Evolutionary conservation across 2,113 vertebrate species (phyloP), one percentile per base, ranked within the genome.

Genomic region (Ceuthmochares aereus): DNA sequence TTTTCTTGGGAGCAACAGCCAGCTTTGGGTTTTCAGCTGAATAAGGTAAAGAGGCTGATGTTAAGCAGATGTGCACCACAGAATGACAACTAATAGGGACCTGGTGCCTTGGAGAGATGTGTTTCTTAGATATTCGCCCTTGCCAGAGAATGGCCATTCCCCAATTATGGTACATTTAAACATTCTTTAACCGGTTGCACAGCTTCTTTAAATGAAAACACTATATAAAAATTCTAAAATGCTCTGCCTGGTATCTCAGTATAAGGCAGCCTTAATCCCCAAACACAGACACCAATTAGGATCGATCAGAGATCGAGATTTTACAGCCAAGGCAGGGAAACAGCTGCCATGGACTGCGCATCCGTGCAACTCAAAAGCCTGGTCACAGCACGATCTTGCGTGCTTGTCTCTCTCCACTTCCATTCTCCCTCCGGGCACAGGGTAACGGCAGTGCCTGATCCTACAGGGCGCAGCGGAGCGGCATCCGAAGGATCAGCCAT

Each of bases 41-140:
- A 62, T 54, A 89, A 90, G 69, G 90, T 69, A 68, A 55, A 90
- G 79, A 78, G 52, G 26, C 81, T 83, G 78, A 93, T 83, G 42
- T 42, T 80, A 96, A 94, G 79, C 93, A 96, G 78, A 94, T 56
- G 72, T 73, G 34, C 42, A 85, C 34, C 78, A 62, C 37, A 66
- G 70, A 87, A 93, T 37, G 66, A 70, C 78, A 94, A 73, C 54
- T 67, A 84, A 87, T 10, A 76, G 64, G 42, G 89, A 84, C 69
- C 62, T 59, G 59, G 56, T 42, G 40, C 37, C 66, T 76, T 22
- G 30, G 26, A 85, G 55, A 86, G 40, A 60, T 21, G 32, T 8
- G 16, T 60, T 87, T 63, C 80, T 79, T 7, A 36, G 66, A 14
- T 84, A 77, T 49, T 83, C 62, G 73, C 20, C 75, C 45, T 42